These are phyloP conservation scores for Scaeva pyrastri DNA, from an alignment of 2,888 invertebrate species.

Conservation along the genomic window DNA sequence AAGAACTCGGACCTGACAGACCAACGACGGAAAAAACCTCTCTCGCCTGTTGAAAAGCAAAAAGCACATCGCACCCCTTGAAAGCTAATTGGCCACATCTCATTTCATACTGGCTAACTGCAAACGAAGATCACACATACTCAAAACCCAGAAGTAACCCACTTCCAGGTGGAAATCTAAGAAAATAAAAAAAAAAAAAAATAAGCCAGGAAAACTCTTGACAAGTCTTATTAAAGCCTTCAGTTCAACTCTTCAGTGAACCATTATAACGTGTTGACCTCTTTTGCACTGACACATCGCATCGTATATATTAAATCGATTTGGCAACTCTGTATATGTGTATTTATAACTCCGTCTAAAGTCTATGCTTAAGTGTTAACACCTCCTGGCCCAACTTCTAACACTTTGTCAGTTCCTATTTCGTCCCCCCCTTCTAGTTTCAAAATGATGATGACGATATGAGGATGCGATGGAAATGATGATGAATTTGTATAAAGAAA, in stretches of 20 bases:
- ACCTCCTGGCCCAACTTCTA: slow-evolving; percentile 27
- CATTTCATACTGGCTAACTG: no score
- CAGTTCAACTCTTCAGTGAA: not conserved
- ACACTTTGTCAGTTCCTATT: slow-evolving; percentile 24
- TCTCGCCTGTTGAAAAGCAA: no score
- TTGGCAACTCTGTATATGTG: slow-evolving; percentile 63
- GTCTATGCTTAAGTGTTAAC: slow-evolving; percentile 52
- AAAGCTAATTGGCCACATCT: no score
- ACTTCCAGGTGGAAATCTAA: no score
- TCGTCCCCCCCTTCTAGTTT: slow-evolving; percentile 29
- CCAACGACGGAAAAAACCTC: no score
- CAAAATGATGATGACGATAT: slow-evolving; percentile 34
- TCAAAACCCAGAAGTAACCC: no score
- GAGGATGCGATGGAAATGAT: slow-evolving; percentile 47
- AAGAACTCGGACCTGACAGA: no score
- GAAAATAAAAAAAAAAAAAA: no score
- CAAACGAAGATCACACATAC: no score
- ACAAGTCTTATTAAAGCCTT: not conserved
- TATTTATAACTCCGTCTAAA: slow-evolving; percentile 32
- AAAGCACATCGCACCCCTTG: no score
- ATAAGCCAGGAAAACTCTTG: not conserved
- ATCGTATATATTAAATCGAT: slow-evolving; percentile 41
- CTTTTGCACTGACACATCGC: slow-evolving; percentile 18
- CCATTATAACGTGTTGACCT: slow-evolving; percentile 35
- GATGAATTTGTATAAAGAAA: slow-evolving; percentile 48